Base-by-base conservation (phyloP, 2,113 vertebrate genomes). In the Cryptomyrus ogoouensis region DNA sequence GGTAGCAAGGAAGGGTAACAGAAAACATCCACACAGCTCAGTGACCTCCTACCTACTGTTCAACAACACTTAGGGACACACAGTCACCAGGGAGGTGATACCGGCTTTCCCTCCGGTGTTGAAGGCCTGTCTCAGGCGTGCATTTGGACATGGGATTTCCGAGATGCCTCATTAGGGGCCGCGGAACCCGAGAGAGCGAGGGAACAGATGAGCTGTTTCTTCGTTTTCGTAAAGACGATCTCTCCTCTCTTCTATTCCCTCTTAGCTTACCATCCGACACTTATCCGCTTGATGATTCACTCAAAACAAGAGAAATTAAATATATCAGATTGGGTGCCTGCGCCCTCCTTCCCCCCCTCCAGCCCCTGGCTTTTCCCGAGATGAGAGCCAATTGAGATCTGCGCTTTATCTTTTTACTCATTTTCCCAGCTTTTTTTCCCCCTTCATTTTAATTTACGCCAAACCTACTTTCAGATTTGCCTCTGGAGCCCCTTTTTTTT, bases 271-370 rank as follows among this genome's bases (percentile, higher is more conserved):
- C 94, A 95, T 95, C 94, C 92, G 90, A 80, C 94, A 92, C 92
- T 95, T 93, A 95, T 95, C 93, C 94, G 92, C 94, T 93, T 94
- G 95, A 95, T 95, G 94, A 95, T 94, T 95, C 95, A 94, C 92
- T 92, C 93, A 94, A 93, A 95, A 94, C 93, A 93, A 93, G 94
- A 95, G 91, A 95, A 95, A 95, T 95, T 94, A 95, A 95, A 95
- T 94, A 95, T 93, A 94, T 94, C 90, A 91, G 94, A 95, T 94
- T 80, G 74, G 74, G 13, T 95, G 94, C 95, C 92, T 90, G 90
- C 91, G 91, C 46, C 17, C 62, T 21, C n/a, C 35, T 49, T 12
- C 83, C 89, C 83, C 12, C 31, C 83, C 89, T 56, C 12, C 42
- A 62, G 89, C 24, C 83, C 83, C 56, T 10, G 50, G 62, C 58